Base-by-base conservation (phyloP, 2,888 invertebrate species). In the Philhelius pedissequus region DNA sequence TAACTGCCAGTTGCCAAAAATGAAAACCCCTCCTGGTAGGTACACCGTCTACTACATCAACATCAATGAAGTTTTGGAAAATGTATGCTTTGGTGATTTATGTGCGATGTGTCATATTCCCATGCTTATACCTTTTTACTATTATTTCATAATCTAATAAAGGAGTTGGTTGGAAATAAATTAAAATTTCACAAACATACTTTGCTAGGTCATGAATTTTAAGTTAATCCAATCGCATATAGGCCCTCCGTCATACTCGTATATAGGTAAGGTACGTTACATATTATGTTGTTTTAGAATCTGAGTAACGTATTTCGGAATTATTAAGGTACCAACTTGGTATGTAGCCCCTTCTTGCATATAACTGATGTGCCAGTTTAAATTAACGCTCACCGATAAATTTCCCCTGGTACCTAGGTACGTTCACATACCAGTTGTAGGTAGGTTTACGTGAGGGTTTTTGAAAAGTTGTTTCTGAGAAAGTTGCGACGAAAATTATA, bases 141-240 rank as follows among this genome's bases (percentile, higher is more conserved):
- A 68, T 74, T 79, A 66, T 79, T 70, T 74, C 74, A 83, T 83
- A 83, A 83, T 83, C 83, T 83, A 83, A 83, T 83, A 83, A 79
- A 83, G 74, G 79, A 74, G 83, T 74, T 70, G 79, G 75, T 80
- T 84, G 80, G 68, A 84, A 84, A 84, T 84, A 80, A 80, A 84
- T 84, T 84, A 80, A 84, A 84, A 84, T 84, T 80, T 79, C 83
- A 74, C 32, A 27, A 83, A 83, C 78, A 83, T 62, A 70, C 77
- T 78, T 68, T 62, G 75, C 66, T 71, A 71, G 84, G 81, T 68
- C 86, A 86, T 86, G 80, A 86, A 86, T 86, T 86, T 86, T 81
- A 81, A 86, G 81, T 81, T 86, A 81, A 86, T 86, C 86, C 86
- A 80, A 86, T 81, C 80, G 80, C 80, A 81, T 80, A 79, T 5